Evolutionary conservation across 2,113 vertebrate species (phyloP).

Genomic region (Macquaria australasica): DNA sequence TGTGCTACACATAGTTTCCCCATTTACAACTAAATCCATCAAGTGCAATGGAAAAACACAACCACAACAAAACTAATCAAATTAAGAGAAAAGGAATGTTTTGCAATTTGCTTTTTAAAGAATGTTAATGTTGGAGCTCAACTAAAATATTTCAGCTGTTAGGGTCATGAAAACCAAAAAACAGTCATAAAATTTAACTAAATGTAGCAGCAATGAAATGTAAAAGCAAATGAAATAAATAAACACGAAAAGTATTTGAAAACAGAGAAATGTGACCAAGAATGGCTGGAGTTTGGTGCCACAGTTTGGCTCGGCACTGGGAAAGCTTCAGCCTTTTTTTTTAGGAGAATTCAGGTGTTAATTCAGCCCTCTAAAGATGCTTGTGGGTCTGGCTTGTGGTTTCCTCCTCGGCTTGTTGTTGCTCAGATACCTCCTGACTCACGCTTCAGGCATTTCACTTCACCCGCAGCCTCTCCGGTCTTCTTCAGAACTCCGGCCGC

Average conservation of each 20-base stretch:
- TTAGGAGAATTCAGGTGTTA: background rate
- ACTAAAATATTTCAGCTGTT: background rate
- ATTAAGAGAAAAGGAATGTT: background rate
- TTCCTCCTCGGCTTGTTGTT: background rate
- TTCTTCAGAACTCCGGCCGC: background rate
- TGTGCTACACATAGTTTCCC: background rate
- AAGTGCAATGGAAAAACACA: background rate
- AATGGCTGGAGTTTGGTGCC: background rate
- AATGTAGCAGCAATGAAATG: background rate
- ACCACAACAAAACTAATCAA: background rate
- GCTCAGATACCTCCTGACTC: constrained; percentile 29
- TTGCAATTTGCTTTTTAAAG: background rate
- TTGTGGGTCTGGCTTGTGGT: background rate
- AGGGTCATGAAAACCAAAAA: background rate
- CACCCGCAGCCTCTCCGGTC: background rate
- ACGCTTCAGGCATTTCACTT: constrained; percentile 13
- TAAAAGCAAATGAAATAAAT: background rate
- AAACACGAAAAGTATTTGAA: background rate
- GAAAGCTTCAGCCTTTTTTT: too few relatives aligned
- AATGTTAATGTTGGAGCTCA: background rate
- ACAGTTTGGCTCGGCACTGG: too few relatives aligned
- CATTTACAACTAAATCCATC: background rate
- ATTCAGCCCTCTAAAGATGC: background rate
- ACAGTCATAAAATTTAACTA: too few relatives aligned
- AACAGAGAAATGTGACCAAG: background rate